Evolutionary conservation across 2,888 invertebrate genomes (phyloP).

Genomic region (Acanthococcus lagerstroemiae): DNA sequence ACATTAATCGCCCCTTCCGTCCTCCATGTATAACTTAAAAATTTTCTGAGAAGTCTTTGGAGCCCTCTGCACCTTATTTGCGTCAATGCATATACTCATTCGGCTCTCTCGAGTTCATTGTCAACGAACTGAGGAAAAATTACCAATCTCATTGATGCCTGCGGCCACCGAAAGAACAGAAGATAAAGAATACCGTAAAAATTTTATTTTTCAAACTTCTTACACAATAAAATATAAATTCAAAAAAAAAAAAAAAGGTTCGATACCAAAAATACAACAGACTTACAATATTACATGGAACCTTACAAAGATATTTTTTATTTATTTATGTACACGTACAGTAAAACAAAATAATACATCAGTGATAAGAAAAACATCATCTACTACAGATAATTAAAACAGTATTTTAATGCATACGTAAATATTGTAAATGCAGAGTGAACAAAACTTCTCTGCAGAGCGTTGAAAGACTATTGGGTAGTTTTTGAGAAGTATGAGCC

Average conservation of each 20-base stretch:
- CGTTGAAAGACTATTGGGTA: slow-evolving; percentile 28
- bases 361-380: background rate
- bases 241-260: slow-evolving; percentile 20
- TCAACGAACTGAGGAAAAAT: too few relatives aligned
- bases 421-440: slow-evolving; percentile 28
- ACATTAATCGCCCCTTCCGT: too few relatives aligned
- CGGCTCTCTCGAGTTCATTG: too few relatives aligned
- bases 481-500: slow-evolving; percentile 22
- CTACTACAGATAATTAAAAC: background rate
- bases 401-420: slow-evolving; percentile 7
- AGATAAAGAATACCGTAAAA: slow-evolving; percentile 18
- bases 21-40: too few relatives aligned
- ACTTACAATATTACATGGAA: slow-evolving; percentile 10
- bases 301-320: slow-evolving; percentile 15
- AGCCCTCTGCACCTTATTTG: too few relatives aligned
- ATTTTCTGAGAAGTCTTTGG: too few relatives aligned
- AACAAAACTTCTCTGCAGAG: slow-evolving; percentile 17
- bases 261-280: slow-evolving; percentile 23
- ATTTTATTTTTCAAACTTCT: slow-evolving; percentile 30
- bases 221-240: slow-evolving; percentile 22
- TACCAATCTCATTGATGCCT: too few relatives aligned
- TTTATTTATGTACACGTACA: slow-evolving; percentile 20
- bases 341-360: slow-evolving; percentile 6
- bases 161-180: too few relatives aligned
- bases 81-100: too few relatives aligned